Percentiles rank a stretch among this genome's conserved stretches.
These are phyloP conservation scores for Porites cylindrica DNA, from an alignment of 92 coral and sea anemone species.

Conservation along the genomic window DNA sequence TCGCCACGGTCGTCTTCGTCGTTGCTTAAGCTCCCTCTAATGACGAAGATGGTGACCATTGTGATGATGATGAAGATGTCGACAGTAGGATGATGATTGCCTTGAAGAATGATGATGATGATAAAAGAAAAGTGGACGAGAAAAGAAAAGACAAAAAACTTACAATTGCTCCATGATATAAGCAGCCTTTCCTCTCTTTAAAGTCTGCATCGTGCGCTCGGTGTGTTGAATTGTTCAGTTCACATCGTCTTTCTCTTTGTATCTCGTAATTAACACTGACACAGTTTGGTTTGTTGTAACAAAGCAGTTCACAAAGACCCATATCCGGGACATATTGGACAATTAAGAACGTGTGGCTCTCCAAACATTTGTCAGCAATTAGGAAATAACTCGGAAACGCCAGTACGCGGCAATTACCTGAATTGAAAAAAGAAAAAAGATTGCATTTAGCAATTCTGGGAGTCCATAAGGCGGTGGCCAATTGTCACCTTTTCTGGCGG, in stretches of 20 bases:
- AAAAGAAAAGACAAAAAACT: neutral
- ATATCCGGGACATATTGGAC: neutral
- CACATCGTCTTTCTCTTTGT: neutral
- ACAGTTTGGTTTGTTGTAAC: neutral
- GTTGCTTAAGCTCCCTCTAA: no score
- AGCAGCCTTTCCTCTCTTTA: neutral
- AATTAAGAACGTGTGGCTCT: neutral
- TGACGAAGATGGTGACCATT: no score
- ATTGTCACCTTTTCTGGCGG: no score
- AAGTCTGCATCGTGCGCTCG: neutral
- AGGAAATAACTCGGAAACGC: neutral
- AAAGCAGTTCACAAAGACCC: neutral
- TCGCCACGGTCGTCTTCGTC: no score
- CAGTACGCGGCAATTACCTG: neutral
- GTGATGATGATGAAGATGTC: neutral
- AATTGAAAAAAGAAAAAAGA: neutral
- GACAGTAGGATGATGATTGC: neutral
- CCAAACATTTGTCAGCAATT: neutral
- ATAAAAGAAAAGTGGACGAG: no score
- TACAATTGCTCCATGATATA: neutral
- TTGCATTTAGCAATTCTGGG: neutral
- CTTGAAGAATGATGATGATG: neutral
- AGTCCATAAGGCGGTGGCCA: no score
- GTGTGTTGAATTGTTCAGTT: conserved; percentile 7
- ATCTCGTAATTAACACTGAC: neutral